Conservation (phyloP, 2,888 invertebrate genomes). For the Epirrita christyi region DNA sequence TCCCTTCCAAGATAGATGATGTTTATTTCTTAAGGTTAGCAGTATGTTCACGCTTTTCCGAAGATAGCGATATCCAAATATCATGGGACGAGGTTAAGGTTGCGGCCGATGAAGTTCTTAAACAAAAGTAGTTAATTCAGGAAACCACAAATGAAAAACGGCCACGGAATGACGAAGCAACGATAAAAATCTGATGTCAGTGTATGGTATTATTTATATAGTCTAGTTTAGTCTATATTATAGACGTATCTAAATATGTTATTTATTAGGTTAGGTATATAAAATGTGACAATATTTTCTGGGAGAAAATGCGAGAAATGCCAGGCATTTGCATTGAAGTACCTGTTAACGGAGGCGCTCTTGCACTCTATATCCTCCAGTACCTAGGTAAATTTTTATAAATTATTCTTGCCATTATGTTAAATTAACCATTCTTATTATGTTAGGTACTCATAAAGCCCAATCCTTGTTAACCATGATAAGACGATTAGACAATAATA, state of each 20-base stretch:
- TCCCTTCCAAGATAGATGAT: constrained; percentile 94
- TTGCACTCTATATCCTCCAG: not conserved
- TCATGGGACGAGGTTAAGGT: constrained; percentile 95
- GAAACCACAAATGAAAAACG: not conserved
- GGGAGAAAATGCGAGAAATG: not conserved
- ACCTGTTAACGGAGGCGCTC: no score
- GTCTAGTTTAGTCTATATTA: not conserved
- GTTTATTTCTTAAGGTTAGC: constrained; percentile 95
- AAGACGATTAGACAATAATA: no score
- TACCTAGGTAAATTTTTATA: not conserved
- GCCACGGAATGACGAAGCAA: not conserved
- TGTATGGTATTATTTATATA: not conserved
- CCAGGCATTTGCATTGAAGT: no score
- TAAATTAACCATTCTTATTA: no score
- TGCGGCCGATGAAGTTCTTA: constrained; percentile 88
- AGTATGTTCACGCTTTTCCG: constrained; percentile 93
- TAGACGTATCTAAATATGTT: not conserved
- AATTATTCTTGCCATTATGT: constrained; percentile 16
- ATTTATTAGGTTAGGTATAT: not conserved
- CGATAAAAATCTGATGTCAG: not conserved
- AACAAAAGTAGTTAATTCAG: constrained; percentile 28
- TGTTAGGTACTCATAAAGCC: no score
- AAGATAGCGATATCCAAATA: constrained; percentile 91
- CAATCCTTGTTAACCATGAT: no score
- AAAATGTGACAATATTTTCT: not conserved